Evolutionary conservation across 1,140 invertebrate genomes (phyloP).

Genomic region (Drosophila bocqueti): DNA sequence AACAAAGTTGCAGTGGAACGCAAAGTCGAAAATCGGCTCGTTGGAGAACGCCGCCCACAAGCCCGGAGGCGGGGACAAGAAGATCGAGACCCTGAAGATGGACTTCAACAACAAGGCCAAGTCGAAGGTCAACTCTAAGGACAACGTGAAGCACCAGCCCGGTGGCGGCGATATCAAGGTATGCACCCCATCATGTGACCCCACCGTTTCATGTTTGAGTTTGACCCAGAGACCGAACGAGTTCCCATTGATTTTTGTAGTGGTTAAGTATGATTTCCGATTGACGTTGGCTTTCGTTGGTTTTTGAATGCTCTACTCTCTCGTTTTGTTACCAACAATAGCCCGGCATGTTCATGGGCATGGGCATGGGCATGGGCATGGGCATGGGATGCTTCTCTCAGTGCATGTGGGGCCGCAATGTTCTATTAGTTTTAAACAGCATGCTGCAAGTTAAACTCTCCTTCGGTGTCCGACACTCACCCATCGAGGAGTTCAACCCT

Average conservation of each 20-base stretch:
- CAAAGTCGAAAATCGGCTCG: constrained; percentile 96
- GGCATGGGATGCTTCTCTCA: constrained; percentile 14
- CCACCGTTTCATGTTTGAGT: constrained; percentile 46
- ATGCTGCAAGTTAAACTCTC: constrained; percentile 49
- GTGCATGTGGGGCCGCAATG: constrained; percentile 49
- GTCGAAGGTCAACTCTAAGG: constrained; percentile 96
- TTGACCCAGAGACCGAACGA: constrained; percentile 51
- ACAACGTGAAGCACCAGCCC: constrained; percentile 89
- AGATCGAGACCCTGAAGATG: constrained; percentile 95
- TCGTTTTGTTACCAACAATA: constrained; percentile 37
- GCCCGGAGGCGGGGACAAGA: constrained; percentile 96
- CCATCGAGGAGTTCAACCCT: constrained; percentile 3
- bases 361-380: constrained; percentile 24
- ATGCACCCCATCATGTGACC: constrained; percentile 57
- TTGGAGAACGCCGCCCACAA: constrained; percentile 97
- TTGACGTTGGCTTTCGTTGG: constrained; percentile 38
- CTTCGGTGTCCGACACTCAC: constrained; percentile 6
- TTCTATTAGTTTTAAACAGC: constrained; percentile 44
- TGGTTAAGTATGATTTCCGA: constrained; percentile 44
- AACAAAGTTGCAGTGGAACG: constrained; percentile 96
- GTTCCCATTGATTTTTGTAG: constrained; percentile 48
- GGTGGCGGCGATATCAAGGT: constrained; percentile 97
- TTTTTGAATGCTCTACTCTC: constrained; percentile 45
- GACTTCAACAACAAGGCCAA: constrained; percentile 97
- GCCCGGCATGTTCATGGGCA: constrained; percentile 42